These are phyloP conservation scores for Tiliqua scincoides DNA, from an alignment of 2,113 vertebrate genomes.

Conservation along the genomic window DNA sequence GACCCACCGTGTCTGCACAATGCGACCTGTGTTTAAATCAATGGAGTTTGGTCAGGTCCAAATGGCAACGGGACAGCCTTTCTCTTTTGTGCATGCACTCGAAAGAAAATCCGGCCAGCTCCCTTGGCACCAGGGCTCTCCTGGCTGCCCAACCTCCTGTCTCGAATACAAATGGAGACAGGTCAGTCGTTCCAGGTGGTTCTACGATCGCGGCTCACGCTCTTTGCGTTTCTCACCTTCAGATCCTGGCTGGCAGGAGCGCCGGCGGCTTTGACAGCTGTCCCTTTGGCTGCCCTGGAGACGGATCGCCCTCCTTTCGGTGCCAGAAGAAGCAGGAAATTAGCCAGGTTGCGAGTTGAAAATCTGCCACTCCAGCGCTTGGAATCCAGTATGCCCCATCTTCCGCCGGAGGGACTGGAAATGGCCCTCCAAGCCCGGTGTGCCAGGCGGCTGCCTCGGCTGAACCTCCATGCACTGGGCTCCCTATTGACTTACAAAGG, in stretches of 20 bases:
- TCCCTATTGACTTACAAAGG: conserved; percentile 76
- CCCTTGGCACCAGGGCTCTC: conserved; percentile 19
- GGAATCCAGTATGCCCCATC: conserved; percentile 80
- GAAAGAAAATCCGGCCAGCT: conserved; percentile 28
- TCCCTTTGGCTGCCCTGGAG: conserved; percentile 76
- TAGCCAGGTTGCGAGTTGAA: conserved; percentile 83
- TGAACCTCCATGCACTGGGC: conserved; percentile 68
- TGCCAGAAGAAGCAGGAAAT: conserved; percentile 86
- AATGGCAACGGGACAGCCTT: background rate
- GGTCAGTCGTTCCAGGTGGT: background rate
- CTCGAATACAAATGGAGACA: conserved; percentile 58
- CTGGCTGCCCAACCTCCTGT: conserved; percentile 50
- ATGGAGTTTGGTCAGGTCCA: background rate
- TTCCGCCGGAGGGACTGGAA: conserved; percentile 73
- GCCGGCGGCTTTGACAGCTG: conserved; percentile 85
- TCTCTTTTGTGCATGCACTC: conserved; percentile 59
- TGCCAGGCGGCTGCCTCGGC: conserved; percentile 67
- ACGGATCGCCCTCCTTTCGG: conserved; percentile 79
- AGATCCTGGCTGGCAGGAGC: conserved; percentile 77
- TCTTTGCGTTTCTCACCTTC: conserved; percentile 82
- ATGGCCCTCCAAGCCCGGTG: conserved; percentile 67
- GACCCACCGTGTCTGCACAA: background rate
- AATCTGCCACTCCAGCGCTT: conserved; percentile 74
- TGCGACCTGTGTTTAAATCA: background rate
- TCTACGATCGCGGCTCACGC: conserved; percentile 57